Percentiles rank a stretch among this genome's conserved stretches.
Evolutionary conservation across 2,888 invertebrate genomes (phyloP).

Genomic region (Odontomyia ornata): DNA sequence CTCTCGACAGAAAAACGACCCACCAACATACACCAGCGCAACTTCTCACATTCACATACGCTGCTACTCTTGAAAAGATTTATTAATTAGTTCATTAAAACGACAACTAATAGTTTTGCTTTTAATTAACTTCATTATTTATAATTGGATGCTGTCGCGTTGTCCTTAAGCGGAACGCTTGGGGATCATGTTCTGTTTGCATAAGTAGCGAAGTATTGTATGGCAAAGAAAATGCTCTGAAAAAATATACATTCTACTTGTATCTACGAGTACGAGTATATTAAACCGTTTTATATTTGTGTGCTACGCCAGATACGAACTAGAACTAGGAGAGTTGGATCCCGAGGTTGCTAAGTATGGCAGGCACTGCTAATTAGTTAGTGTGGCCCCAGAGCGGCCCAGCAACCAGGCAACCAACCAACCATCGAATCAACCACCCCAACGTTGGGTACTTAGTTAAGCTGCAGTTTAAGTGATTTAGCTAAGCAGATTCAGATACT

Average conservation of each 20-base stretch:
- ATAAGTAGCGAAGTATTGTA: conserved; percentile 33
- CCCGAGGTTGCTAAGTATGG: conserved; percentile 22
- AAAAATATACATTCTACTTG: conserved; percentile 29
- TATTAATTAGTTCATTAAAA: conserved; percentile 56
- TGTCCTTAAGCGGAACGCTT: conserved; percentile 52
- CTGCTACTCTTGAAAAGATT: conserved; percentile 50
- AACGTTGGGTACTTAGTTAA: conserved; percentile 1
- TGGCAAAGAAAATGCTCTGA: conserved; percentile 20
- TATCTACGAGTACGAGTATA: not conserved
- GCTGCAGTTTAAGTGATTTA: conserved; percentile 43
- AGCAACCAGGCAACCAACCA: conserved; percentile 17
- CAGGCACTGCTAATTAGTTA: conserved; percentile 26
- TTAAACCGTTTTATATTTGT: not conserved
- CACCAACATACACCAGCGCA: not conserved
- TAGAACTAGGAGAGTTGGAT: not conserved
- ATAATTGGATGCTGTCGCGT: conserved; percentile 54
- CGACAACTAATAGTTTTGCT: conserved; percentile 54
- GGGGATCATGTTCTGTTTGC: conserved; percentile 50
- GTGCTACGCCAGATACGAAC: not conserved
- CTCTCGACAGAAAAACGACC: not conserved
- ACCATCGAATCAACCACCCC: not conserved
- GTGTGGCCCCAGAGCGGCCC: conserved; percentile 18
- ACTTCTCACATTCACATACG: not conserved
- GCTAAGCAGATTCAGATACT: conserved; percentile 27
- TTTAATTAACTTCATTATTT: conserved; percentile 55